phyloP scores from a whole-genome alignment of 2,888 invertebrate genomes.

The Scaptomyza reducta region DNA sequence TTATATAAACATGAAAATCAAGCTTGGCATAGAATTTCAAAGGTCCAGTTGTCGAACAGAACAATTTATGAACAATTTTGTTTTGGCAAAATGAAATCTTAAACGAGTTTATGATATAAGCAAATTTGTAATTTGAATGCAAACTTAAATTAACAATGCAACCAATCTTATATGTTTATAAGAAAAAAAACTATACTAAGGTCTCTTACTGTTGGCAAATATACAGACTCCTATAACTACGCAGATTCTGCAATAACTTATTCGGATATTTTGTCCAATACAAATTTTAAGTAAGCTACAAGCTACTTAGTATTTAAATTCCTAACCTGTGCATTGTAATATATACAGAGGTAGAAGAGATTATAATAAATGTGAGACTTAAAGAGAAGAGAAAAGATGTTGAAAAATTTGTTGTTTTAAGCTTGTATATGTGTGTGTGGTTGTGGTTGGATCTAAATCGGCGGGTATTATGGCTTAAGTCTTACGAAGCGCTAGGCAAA shows the following conservation, averaged over 20 bases:
- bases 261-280: conserved; percentile 5
- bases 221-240: conserved; percentile 36
- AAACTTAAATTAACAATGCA: conserved; percentile 54
- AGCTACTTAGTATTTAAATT: conserved; percentile 14
- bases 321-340: conserved; percentile 41
- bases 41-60: conserved; percentile 23
- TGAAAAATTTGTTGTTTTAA: conserved; percentile 25
- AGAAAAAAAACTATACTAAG: conserved; percentile 1
- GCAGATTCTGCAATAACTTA: conserved; percentile 1
- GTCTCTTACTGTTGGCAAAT: conserved; percentile 10
- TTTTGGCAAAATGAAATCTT: conserved; percentile 26
- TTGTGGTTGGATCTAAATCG: conserved; percentile 15
- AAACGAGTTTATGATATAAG: conserved; percentile 53
- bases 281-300: conserved; percentile 5
- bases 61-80: conserved; percentile 34
- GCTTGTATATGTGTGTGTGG: conserved; percentile 18
- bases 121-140: conserved; percentile 52
- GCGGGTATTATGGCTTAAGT: conserved; percentile 24
- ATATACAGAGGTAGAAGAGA: conserved; percentile 24
- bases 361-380: conserved; percentile 36
- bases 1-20: conserved; percentile 42
- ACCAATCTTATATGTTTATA: conserved; percentile 32
- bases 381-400: conserved; percentile 28
- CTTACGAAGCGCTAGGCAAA: conserved; percentile 50
- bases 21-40: conserved; percentile 43